A percentile compares a stretch with the other conserved stretches of the same genome.
These are phyloP conservation scores for Meta bourneti DNA, from an alignment of 2,888 invertebrate genomes.

Conservation along the genomic window DNA sequence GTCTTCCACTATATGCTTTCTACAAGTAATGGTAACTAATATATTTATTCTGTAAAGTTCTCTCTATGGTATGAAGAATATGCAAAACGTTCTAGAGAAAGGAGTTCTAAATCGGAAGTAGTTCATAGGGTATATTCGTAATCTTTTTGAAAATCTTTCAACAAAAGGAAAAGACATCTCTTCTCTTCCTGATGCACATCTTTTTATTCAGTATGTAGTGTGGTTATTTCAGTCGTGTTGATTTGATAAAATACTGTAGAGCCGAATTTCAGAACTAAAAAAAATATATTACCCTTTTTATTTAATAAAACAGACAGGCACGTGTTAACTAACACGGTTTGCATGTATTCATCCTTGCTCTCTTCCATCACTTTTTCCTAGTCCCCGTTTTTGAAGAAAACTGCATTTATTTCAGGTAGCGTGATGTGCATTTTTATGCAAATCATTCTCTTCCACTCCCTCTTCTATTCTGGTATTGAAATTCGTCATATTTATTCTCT, in stretches of 20 bases:
- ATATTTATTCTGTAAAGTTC: no score
- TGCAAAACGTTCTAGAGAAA: no score
- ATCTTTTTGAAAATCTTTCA: no score
- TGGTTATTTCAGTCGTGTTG: not conserved
- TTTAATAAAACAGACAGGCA: not conserved
- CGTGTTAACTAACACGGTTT: conserved; percentile 33
- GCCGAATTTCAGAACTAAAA: not conserved
- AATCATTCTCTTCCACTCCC: not conserved
- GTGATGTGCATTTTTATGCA: conserved; percentile 23
- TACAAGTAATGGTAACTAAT: no score
- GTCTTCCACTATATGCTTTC: no score
- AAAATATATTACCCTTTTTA: not conserved
- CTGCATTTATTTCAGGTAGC: conserved; percentile 16
- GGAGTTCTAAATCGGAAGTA: no score
- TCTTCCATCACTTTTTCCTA: not conserved
- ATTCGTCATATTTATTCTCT: conserved; percentile 14
- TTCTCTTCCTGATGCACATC: no score
- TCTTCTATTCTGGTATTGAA: not conserved
- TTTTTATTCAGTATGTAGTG: not conserved
- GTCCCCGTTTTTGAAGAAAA: conserved; percentile 5
- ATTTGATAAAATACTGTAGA: not conserved
- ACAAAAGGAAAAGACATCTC: no score
- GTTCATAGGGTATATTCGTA: no score
- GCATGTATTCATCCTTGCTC: not conserved
- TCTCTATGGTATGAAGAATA: no score